phyloP scores from a whole-genome alignment of 2,797 vertebrate genomes.

The Bovichtus variegatus region DNA sequence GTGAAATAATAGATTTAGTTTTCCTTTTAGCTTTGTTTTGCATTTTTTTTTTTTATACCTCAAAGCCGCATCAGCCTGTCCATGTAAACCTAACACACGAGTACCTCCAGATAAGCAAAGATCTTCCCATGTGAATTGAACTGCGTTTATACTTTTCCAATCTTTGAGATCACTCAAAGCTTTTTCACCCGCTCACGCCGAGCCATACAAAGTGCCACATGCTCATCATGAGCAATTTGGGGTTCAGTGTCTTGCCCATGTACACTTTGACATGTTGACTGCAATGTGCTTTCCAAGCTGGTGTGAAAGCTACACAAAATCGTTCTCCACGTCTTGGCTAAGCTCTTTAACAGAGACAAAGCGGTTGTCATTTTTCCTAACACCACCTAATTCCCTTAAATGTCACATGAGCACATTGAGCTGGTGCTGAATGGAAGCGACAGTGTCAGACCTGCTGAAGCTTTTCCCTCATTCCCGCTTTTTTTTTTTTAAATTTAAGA shows the following conservation, averaged over 20 bases:
- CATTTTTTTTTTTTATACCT: slow-evolving; percentile 36
- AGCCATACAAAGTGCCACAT: too few relatives aligned
- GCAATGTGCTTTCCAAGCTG: slow-evolving; percentile 35
- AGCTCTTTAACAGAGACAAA: slow-evolving; percentile 77
- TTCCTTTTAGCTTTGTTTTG: slow-evolving; percentile 2
- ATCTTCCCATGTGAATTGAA: slow-evolving; percentile 22
- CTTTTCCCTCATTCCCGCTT: slow-evolving; percentile 4
- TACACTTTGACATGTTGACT: too few relatives aligned
- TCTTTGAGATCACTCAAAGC: too few relatives aligned
- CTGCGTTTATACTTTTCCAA: too few relatives aligned
- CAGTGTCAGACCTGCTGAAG: slow-evolving; percentile 13
- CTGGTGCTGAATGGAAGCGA: slow-evolving; percentile 24
- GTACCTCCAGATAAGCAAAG: slow-evolving; percentile 14
- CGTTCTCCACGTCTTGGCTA: slow-evolving; percentile 44
- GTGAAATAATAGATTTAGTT: too few relatives aligned
- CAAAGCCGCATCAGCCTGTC: slow-evolving; percentile 6
- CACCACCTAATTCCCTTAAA: slow-evolving; percentile 72
- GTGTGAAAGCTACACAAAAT: slow-evolving; percentile 31
- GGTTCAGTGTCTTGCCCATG: too few relatives aligned
- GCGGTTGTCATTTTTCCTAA: slow-evolving; percentile 69
- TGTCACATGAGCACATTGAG: slow-evolving; percentile 60
- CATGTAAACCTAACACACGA: slow-evolving; percentile 44
- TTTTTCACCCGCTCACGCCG: too few relatives aligned
- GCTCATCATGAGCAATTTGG: too few relatives aligned
- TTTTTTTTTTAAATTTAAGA: too few relatives aligned